phyloP scores from a whole-genome alignment of 1,140 invertebrate genomes.

The Helicoverpa zea region DNA sequence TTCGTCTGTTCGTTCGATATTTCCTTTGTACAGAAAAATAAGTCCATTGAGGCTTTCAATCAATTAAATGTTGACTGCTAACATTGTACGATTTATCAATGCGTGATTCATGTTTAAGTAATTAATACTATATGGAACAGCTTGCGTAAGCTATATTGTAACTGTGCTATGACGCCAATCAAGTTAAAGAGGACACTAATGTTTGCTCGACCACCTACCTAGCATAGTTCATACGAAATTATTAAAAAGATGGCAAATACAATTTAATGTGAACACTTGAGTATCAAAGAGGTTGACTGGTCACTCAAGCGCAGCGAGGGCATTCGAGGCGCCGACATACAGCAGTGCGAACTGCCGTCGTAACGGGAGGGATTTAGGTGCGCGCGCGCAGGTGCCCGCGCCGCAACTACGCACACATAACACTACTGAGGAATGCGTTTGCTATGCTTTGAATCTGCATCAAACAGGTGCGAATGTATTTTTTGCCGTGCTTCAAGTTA shows the following conservation, averaged over 20 bases:
- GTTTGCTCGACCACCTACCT: no score
- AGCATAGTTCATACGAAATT: neutral
- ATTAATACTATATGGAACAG: neutral
- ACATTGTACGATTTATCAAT: slow-evolving; percentile 3
- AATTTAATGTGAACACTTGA: neutral
- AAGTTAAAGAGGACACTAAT: no score
- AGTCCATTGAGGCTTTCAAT: neutral
- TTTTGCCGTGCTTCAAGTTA: neutral
- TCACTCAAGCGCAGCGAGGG: slow-evolving; percentile 20
- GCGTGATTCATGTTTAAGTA: slow-evolving; percentile 12
- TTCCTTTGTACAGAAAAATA: slow-evolving; percentile 4
- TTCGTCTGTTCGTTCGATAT: neutral
- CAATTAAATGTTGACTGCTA: slow-evolving; percentile 21
- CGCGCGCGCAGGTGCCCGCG: slow-evolving; percentile 49
- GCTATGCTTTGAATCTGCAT: slow-evolving; percentile 40
- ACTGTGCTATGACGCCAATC: neutral
- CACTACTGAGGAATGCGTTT: slow-evolving; percentile 19
- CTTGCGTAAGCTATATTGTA: slow-evolving; percentile 10
- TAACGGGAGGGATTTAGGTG: slow-evolving; percentile 50
- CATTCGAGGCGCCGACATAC: neutral
- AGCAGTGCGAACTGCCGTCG: slow-evolving; percentile 38
- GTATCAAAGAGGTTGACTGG: slow-evolving; percentile 24
- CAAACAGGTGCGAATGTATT: slow-evolving; percentile 35
- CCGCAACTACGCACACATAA: neutral
- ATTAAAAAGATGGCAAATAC: neutral